These are phyloP conservation scores for Chironomus tepperi DNA, from an alignment of 1,140 invertebrate species.

Conservation along the genomic window DNA sequence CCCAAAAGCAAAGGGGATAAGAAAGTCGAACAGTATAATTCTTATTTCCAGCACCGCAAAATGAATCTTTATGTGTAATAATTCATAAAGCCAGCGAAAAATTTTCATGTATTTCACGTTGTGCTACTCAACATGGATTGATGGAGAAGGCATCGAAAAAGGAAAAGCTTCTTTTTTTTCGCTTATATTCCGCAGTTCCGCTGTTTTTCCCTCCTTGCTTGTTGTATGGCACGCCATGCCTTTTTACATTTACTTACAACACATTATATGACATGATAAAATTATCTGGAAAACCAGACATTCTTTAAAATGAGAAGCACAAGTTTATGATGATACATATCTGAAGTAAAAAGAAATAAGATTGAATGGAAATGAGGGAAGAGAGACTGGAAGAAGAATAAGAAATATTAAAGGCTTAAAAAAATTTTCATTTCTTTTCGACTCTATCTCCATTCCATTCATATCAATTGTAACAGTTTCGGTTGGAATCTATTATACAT, in stretches of 20 bases:
- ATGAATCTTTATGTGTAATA: not conserved
- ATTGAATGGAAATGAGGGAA: not conserved
- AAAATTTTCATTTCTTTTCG: not conserved
- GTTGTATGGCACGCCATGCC: constrained; percentile 5
- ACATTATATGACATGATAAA: not conserved
- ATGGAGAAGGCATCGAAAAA: not conserved
- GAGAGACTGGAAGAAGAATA: not conserved
- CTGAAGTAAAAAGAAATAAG: not conserved
- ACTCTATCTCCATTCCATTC: not conserved
- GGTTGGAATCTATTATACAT: not conserved
- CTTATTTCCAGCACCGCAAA: not conserved
- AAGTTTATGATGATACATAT: constrained; percentile 22
- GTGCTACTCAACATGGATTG: not conserved
- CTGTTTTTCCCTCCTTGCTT: not conserved
- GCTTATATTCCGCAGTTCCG: not conserved
- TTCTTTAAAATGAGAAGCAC: not conserved
- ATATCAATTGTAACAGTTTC: not conserved
- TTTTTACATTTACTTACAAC: not conserved
- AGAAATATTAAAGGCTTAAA: not conserved
- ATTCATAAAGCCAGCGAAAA: not conserved
- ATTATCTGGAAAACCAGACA: constrained; percentile 17
- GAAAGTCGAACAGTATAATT: not conserved
- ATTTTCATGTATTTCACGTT: not conserved
- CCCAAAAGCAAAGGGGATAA: not conserved
- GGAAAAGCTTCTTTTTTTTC: not conserved